Percentiles rank a stretch among this genome's conserved stretches.
Evolutionary conservation across 2,888 invertebrate genomes (phyloP).

Genomic region (Eupithecia vulgata): DNA sequence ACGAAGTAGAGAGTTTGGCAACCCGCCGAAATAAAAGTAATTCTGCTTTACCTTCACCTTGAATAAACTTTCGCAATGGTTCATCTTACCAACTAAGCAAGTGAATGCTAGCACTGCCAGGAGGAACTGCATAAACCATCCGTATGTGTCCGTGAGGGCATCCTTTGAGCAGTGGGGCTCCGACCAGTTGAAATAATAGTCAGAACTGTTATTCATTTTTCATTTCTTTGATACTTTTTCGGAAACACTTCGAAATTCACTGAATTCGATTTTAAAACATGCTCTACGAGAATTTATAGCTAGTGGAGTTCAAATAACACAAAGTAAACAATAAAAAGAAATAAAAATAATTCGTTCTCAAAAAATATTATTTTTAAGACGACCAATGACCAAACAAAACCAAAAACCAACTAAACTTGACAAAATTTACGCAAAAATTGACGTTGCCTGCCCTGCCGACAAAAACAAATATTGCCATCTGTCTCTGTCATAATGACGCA

Average conservation of each 20-base stretch:
- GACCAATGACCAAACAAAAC: not conserved
- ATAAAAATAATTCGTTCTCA: not conserved
- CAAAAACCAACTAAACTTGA: not conserved
- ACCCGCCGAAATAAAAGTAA: constrained; percentile 18
- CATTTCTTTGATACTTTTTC: constrained; percentile 49
- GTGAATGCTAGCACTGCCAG: constrained; percentile 88
- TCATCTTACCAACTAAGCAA: constrained; percentile 86
- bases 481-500: not conserved
- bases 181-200: constrained; percentile 75
- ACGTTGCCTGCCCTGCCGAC: not conserved
- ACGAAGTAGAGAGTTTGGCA: constrained; percentile 9
- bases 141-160: constrained; percentile 89
- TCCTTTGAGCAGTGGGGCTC: constrained; percentile 87
- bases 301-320: not conserved
- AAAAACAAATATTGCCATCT: not conserved
- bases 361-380: not conserved
- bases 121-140: constrained; percentile 89
- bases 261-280: constrained; percentile 9
- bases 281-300: not conserved
- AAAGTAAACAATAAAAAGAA: not conserved
- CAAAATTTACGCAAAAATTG: constrained; percentile 1
- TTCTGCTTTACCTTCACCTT: constrained; percentile 24
- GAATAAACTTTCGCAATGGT: constrained; percentile 30
- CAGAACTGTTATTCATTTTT: constrained; percentile 79
- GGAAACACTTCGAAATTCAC: constrained; percentile 15